These are phyloP conservation scores for Vanessa cardui DNA, from an alignment of 2,888 invertebrate genomes.

Conservation along the genomic window DNA sequence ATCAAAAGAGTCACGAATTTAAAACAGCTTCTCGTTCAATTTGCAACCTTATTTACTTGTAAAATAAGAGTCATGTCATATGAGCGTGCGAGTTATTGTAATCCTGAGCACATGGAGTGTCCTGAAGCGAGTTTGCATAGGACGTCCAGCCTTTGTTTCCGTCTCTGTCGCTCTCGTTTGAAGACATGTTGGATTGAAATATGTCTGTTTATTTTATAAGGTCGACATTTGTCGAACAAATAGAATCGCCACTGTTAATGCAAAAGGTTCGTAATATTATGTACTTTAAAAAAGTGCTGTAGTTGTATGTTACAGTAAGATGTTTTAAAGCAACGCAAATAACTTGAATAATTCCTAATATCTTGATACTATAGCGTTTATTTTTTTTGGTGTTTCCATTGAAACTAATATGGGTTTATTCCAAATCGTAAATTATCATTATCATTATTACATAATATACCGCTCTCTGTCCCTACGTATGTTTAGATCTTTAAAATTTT, in stretches of 20 bases:
- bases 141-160: conserved; percentile 25
- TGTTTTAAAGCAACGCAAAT: too few relatives aligned
- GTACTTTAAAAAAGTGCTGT: not conserved
- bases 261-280: not conserved
- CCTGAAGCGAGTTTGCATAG: conserved; percentile 23
- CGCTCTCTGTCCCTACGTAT: too few relatives aligned
- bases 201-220: conserved; percentile 26
- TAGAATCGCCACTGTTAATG: not conserved
- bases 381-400: too few relatives aligned
- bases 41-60: not conserved
- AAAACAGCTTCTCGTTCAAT: not conserved
- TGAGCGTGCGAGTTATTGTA: not conserved
- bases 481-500: too few relatives aligned
- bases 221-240: conserved; percentile 8
- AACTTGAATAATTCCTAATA: too few relatives aligned
- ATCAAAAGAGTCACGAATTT: not conserved
- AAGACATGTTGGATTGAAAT: conserved; percentile 19
- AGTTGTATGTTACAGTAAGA: too few relatives aligned
- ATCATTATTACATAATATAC: too few relatives aligned
- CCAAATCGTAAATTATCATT: too few relatives aligned
- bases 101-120: not conserved
- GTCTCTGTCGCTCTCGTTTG: conserved; percentile 19
- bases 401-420: too few relatives aligned
- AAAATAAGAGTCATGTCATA: not conserved
- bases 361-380: too few relatives aligned